phyloP scores from a whole-genome alignment of 2,888 invertebrate species.

The Eristalis tenax region DNA sequence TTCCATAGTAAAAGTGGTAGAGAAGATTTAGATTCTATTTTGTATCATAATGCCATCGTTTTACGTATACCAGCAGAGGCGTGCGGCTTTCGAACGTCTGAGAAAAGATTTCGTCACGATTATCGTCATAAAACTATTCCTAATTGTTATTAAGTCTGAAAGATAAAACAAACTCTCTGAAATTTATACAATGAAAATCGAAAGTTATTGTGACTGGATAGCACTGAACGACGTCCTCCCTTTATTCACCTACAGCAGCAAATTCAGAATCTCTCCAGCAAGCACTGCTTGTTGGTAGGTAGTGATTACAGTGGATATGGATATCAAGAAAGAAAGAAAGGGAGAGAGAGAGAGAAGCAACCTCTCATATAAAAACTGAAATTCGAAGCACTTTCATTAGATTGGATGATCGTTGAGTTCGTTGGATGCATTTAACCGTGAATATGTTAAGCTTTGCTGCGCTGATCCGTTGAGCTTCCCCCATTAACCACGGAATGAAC shows the following conservation, averaged over 20 bases:
- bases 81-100: conserved; percentile 6
- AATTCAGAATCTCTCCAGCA: conserved; percentile 20
- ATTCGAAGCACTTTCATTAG: conserved; percentile 68
- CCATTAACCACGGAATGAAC: conserved; percentile 45
- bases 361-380: conserved; percentile 45
- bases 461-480: conserved; percentile 58
- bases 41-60: conserved; percentile 33
- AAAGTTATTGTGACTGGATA: conserved; percentile 59
- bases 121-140: conserved; percentile 13
- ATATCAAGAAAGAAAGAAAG: neutral
- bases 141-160: conserved; percentile 33
- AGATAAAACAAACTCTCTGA: conserved; percentile 39
- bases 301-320: conserved; percentile 17
- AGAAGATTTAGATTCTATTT: conserved; percentile 28
- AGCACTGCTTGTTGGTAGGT: conserved; percentile 28
- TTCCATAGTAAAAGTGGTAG: conserved; percentile 62
- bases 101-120: conserved; percentile 45
- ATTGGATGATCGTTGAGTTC: conserved; percentile 54
- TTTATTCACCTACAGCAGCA: conserved; percentile 46
- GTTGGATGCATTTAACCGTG: conserved; percentile 66
- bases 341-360: conserved; percentile 1
- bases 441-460: conserved; percentile 52
- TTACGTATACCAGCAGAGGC: conserved; percentile 12
- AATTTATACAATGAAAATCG: conserved; percentile 49
- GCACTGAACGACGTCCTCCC: conserved; percentile 39